Conservation (phyloP, 2,113 vertebrate species). For the Halcyon malimbica region DNA sequence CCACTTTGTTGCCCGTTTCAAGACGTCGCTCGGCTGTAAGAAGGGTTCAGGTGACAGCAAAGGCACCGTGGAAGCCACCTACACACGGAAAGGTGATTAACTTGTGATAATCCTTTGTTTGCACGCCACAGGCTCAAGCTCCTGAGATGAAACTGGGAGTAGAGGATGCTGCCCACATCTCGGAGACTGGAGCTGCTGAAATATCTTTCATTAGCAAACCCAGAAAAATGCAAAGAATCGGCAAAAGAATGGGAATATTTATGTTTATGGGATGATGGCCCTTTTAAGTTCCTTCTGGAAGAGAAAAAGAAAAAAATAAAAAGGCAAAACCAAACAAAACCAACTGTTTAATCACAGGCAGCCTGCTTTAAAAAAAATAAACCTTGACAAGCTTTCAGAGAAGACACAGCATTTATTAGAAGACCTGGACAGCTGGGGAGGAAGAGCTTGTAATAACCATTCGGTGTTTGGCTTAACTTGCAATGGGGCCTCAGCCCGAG, state of each 20-base stretch:
- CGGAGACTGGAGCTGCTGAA: not conserved
- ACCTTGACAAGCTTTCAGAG: constrained; percentile 9
- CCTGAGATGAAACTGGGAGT: not conserved
- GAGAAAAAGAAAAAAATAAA: too few species aligned
- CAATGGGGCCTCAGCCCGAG: not conserved
- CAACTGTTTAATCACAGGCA: constrained; percentile 40
- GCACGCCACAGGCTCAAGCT: not conserved
- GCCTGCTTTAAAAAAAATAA: constrained; percentile 49
- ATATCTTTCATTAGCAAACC: not conserved
- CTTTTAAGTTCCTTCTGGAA: constrained; percentile 33
- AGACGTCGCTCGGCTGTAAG: not conserved
- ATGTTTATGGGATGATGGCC: not conserved
- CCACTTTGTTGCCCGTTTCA: not conserved
- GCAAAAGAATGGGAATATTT: constrained; percentile 52
- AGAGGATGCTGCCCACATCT: not conserved
- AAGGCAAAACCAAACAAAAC: not conserved
- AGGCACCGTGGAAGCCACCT: not conserved
- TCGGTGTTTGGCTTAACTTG: not conserved
- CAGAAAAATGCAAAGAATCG: constrained; percentile 52
- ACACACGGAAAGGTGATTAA: not conserved
- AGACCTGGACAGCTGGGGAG: constrained; percentile 44
- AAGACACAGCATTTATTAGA: not conserved
- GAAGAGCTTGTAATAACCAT: not conserved
- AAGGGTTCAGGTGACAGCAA: not conserved
- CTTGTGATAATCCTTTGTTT: not conserved